phyloP scores from a whole-genome alignment of 2,888 invertebrate genomes.

The Bimastos eiseni region DNA sequence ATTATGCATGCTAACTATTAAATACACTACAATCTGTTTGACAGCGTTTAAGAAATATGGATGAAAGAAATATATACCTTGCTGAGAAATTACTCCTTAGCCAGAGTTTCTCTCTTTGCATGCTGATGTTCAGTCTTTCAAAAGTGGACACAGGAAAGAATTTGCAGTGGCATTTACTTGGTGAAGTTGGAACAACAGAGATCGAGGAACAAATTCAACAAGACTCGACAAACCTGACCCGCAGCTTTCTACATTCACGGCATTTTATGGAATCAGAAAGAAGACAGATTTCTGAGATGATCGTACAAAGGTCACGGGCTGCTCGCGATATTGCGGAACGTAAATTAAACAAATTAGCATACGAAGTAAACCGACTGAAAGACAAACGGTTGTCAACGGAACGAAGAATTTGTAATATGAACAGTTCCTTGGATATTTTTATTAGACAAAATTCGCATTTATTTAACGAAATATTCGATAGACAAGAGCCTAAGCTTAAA shows the following conservation, averaged over 20 bases:
- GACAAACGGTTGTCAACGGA: background rate
- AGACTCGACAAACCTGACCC: background rate
- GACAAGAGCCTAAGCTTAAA: background rate
- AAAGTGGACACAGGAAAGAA: background rate
- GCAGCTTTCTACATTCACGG: background rate
- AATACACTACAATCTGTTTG: background rate
- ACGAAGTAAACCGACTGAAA: background rate
- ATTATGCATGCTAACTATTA: too few relatives aligned
- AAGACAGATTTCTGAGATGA: background rate
- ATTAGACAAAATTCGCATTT: background rate
- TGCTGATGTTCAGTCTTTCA: conserved; percentile 4
- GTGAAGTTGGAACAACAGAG: background rate
- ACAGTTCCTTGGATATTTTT: background rate
- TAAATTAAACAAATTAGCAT: background rate
- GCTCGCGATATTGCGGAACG: background rate
- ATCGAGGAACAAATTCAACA: conserved; percentile 13
- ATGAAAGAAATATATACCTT: background rate
- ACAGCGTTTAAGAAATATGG: background rate
- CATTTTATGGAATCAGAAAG: background rate
- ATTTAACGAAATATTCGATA: background rate
- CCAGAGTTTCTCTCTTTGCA: background rate
- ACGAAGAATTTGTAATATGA: background rate
- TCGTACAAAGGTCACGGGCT: background rate
- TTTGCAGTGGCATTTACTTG: background rate
- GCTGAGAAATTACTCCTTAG: background rate